Percentiles rank a stretch among this genome's conserved stretches.
These are phyloP conservation scores for Myotis myotis DNA, from an alignment of 2,797 vertebrate genomes.

Conservation along the genomic window DNA sequence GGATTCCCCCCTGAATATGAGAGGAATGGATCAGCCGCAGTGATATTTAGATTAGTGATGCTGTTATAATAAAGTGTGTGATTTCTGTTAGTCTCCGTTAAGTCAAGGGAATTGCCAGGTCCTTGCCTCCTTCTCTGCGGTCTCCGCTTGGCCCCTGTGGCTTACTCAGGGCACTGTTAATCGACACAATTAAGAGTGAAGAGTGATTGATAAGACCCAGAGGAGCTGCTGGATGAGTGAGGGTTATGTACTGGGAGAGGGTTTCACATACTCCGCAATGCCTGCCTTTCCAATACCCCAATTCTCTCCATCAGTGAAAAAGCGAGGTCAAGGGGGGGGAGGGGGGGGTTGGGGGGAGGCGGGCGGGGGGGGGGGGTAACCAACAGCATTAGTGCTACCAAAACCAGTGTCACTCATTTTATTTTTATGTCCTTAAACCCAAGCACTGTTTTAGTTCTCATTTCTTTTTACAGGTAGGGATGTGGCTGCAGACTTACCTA, in stretches of 20 bases:
- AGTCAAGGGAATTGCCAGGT: conserved; percentile 39
- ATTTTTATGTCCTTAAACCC: background rate
- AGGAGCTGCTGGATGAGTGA: background rate
- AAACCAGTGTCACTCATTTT: background rate
- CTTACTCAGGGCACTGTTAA: conserved; percentile 19
- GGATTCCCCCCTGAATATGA: background rate
- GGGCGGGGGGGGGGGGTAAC: too few relatives aligned
- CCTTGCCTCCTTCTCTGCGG: conserved; percentile 1
- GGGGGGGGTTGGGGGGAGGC: too few relatives aligned
- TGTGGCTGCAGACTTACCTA: background rate
- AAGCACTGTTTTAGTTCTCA: background rate
- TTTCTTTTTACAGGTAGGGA: background rate
- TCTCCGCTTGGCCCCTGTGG: conserved; percentile 38
- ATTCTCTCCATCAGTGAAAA: background rate
- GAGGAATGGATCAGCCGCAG: background rate
- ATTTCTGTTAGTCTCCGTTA: conserved; percentile 44
- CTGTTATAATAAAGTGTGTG: conserved; percentile 54
- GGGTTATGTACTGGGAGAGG: background rate
- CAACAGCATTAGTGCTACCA: too few relatives aligned
- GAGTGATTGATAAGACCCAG: conserved; percentile 14
- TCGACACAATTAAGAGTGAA: conserved; percentile 54
- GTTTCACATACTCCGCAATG: background rate
- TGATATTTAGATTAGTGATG: conserved; percentile 59
- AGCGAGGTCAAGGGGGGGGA: fast-evolving
- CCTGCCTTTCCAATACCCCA: background rate